These are phyloP conservation scores for Buceros bicornis DNA, from an alignment of 2,797 vertebrate species.

Conservation along the genomic window DNA sequence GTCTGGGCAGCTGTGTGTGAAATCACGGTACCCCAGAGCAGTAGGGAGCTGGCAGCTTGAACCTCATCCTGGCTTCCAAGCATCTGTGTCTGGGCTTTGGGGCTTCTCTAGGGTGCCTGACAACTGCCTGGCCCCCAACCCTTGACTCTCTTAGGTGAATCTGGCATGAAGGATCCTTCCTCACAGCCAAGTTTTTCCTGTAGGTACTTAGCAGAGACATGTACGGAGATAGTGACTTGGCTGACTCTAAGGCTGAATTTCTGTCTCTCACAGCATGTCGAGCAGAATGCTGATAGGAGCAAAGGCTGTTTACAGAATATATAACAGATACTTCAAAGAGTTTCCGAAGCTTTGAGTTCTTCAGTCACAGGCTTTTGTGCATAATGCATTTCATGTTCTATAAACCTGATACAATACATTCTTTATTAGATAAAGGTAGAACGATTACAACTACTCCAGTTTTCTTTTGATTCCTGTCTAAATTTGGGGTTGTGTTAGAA, in stretches of 20 bases:
- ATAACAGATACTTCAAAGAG: conserved; percentile 64
- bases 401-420: conserved; percentile 23
- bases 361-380: conserved; percentile 44
- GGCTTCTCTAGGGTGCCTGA: background rate
- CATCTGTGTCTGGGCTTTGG: background rate
- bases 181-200: background rate
- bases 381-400: conserved; percentile 52
- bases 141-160: background rate
- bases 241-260: conserved; percentile 13
- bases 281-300: conserved; percentile 63
- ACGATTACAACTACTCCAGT: background rate
- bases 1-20: background rate
- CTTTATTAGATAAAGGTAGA: background rate
- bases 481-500: background rate
- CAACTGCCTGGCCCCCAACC: background rate
- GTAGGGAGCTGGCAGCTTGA: background rate
- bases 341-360: conserved; percentile 53
- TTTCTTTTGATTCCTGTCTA: background rate
- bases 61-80: background rate
- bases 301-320: conserved; percentile 67
- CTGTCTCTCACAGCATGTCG: background rate
- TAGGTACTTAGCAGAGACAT: background rate
- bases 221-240: background rate
- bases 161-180: background rate
- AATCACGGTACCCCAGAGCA: background rate